Evolutionary conservation across 2,113 vertebrate species (phyloP).

Genomic region (Calyptommatus sinebrachiatus): DNA sequence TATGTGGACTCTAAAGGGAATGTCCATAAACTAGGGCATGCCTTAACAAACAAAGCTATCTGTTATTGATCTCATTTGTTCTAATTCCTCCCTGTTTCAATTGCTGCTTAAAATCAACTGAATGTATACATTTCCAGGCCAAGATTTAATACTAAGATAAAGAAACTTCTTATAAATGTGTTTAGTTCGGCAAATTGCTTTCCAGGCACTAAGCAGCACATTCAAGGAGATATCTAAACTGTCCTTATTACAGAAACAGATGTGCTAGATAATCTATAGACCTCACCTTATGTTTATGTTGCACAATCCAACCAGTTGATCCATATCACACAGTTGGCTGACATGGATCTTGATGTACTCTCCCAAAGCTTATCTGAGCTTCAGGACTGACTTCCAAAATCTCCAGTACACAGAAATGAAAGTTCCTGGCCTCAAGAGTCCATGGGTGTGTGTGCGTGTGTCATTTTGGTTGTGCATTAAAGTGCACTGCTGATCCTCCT

Average conservation of each 20-base stretch:
- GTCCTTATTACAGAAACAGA: background rate
- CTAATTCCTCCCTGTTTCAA: background rate
- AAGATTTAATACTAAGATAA: background rate
- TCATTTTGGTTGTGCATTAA: no score
- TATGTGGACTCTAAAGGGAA: background rate
- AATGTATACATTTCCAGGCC: background rate
- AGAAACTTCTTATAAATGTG: background rate
- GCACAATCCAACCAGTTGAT: no score
- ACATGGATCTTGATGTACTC: no score
- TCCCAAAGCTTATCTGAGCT: no score
- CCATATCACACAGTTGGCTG: no score
- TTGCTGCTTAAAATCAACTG: background rate
- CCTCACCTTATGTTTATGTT: no score
- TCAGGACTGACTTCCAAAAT: no score
- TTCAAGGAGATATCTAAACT: background rate
- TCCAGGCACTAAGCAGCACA: background rate
- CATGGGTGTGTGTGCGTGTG: no score
- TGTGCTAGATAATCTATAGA: background rate
- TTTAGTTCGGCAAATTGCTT: background rate
- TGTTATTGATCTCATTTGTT: background rate
- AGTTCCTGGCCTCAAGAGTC: no score
- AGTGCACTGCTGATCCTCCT: no score
- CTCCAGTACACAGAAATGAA: no score
- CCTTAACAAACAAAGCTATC: background rate
- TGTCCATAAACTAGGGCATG: background rate